A percentile compares a stretch with the other conserved stretches of the same genome.
Conservation (phyloP, 2,113 vertebrate genomes). For the Willisornis vidua region DNA sequence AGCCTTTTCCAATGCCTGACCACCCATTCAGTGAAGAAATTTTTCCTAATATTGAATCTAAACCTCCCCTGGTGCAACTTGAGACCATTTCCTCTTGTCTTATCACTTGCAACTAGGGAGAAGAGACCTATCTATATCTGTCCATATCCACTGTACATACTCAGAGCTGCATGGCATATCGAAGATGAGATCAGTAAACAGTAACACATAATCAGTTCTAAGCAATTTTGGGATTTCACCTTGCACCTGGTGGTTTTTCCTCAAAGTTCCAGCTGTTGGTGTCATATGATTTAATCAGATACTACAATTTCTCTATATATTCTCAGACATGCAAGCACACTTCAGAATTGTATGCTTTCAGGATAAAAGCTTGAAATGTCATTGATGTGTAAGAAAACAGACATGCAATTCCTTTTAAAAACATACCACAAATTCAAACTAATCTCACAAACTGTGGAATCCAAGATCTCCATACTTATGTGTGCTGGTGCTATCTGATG, state of each 20-base stretch:
- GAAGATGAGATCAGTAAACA: background rate
- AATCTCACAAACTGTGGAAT: background rate
- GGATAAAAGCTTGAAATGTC: background rate
- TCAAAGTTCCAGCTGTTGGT: background rate
- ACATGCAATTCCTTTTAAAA: background rate
- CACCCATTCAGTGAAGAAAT: background rate
- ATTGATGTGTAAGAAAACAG: background rate
- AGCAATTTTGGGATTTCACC: background rate
- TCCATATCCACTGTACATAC: background rate
- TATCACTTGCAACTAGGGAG: background rate
- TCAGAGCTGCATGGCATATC: background rate
- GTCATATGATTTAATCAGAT: background rate
- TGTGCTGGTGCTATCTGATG: background rate
- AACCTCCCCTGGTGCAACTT: background rate
- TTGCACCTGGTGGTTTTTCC: background rate
- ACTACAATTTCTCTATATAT: background rate
- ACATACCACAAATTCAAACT: background rate
- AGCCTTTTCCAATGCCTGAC: background rate
- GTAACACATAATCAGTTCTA: background rate
- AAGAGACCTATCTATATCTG: background rate
- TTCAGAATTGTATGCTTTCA: background rate
- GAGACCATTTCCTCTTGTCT: background rate
- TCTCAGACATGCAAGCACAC: background rate
- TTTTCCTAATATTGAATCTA: background rate
- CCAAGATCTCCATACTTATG: fast-evolving